Evolutionary conservation across 1,140 invertebrate genomes (phyloP).

Genomic region (Daktulosphaira vitifoliae): DNA sequence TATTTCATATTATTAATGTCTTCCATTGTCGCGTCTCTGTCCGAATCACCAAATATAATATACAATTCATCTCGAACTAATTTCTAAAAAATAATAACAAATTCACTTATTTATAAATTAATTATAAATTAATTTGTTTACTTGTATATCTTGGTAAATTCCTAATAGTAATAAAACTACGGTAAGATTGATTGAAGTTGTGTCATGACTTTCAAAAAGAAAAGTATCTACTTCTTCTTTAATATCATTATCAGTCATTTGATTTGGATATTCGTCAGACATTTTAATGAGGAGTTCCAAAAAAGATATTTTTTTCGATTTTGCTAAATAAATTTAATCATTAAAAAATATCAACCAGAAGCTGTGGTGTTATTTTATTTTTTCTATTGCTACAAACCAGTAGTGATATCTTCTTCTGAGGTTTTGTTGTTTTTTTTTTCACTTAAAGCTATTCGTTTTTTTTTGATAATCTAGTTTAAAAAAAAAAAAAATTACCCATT

Average conservation of each 20-base stretch:
- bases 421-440: not conserved
- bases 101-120: not conserved
- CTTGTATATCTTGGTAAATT: conserved; percentile 54
- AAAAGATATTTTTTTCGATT: not conserved
- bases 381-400: too few species aligned
- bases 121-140: conserved; percentile 39
- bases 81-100: conserved; percentile 45
- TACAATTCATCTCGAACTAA: conserved; percentile 52
- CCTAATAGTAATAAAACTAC: conserved; percentile 61
- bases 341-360: too few species aligned
- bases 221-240: conserved; percentile 37
- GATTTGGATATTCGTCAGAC: conserved; percentile 41
- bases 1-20: conserved; percentile 53
- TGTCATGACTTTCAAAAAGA: conserved; percentile 60
- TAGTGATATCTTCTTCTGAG: not conserved
- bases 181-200: conserved; percentile 58
- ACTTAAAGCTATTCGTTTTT: not conserved
- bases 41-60: conserved; percentile 47
- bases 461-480: not conserved
- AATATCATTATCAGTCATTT: conserved; percentile 39
- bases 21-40: conserved; percentile 45
- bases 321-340: not conserved
- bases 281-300: conserved; percentile 52
- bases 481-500: too few species aligned
- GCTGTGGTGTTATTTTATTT: too few species aligned